These are phyloP conservation scores for Eristalis pertinax DNA, from an alignment of 2,888 invertebrate species.

Conservation along the genomic window DNA sequence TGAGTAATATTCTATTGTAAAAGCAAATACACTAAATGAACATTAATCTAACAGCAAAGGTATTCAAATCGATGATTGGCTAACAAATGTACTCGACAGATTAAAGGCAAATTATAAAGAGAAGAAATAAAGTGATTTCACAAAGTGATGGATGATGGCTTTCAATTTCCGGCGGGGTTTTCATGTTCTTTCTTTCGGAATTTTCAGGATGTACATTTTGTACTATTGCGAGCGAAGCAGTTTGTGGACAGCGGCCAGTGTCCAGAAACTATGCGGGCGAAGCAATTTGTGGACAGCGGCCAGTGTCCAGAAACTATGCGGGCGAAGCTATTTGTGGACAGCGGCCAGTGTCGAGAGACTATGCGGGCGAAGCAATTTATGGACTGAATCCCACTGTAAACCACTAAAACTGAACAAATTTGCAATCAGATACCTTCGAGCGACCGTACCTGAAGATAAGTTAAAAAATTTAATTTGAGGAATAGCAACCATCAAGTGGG, in stretches of 20 bases:
- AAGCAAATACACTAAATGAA: conserved; percentile 16
- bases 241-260: too few species aligned
- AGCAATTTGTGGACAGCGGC: too few species aligned
- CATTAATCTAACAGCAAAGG: conserved; percentile 6
- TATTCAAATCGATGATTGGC: conserved; percentile 13
- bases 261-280: too few species aligned
- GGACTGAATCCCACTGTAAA: too few species aligned
- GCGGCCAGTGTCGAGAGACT: too few species aligned
- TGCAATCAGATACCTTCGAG: not conserved
- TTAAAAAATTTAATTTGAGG: not conserved
- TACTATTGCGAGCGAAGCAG: too few species aligned
- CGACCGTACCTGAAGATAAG: not conserved
- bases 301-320: too few species aligned
- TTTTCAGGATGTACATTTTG: too few species aligned
- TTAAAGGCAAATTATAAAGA: conserved; percentile 5
- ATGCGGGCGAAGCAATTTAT: too few species aligned
- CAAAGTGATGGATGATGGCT: not conserved
- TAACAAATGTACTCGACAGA: conserved; percentile 8
- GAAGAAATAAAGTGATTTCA: conserved; percentile 12
- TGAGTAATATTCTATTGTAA: not conserved
- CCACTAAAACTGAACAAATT: too few species aligned
- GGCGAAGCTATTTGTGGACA: too few species aligned
- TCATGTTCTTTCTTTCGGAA: too few species aligned
- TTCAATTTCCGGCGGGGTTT: not conserved
- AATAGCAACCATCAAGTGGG: not conserved